A percentile compares a stretch with the other conserved stretches of the same genome.
Conservation (phyloP, 2,113 vertebrate species). For the Prionailurus bengalensis region DNA sequence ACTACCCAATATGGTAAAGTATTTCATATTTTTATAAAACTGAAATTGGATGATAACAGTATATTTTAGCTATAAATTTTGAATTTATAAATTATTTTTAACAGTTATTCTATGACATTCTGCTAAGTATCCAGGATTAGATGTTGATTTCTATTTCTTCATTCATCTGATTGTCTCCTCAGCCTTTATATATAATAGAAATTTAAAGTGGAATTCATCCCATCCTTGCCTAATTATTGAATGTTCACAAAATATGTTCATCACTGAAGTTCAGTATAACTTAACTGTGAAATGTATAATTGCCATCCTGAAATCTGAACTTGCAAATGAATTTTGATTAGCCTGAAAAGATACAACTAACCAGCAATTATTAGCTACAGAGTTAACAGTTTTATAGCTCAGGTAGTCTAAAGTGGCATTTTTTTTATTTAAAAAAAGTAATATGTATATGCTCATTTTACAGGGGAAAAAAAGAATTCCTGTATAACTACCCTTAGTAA, state of each 20-base stretch:
- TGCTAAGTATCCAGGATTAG: constrained; percentile 45
- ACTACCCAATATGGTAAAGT: neutral
- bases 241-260: constrained; percentile 51
- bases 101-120: constrained; percentile 11
- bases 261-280: constrained; percentile 35
- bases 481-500: neutral
- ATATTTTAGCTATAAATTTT: constrained; percentile 55
- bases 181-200: constrained; percentile 46
- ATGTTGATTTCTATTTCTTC: constrained; percentile 41
- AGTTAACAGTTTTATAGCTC: constrained; percentile 3
- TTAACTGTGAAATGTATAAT: constrained; percentile 62
- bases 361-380: neutral
- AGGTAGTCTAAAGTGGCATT: constrained; percentile 7
- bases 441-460: neutral
- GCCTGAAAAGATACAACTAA: constrained; percentile 36
- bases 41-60: neutral
- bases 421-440: constrained; percentile 4
- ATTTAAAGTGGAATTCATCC: constrained; percentile 1
- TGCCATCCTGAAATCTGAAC: constrained; percentile 57
- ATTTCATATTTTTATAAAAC: constrained; percentile 44
- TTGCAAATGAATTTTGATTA: constrained; percentile 54
- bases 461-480: neutral
- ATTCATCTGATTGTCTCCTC: neutral
- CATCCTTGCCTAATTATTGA: constrained; percentile 40
- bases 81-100: constrained; percentile 18